A percentile compares a stretch with the other conserved stretches of the same genome.
These are phyloP conservation scores for Drosophila sordidula DNA, from an alignment of 2,888 invertebrate species.

Conservation along the genomic window DNA sequence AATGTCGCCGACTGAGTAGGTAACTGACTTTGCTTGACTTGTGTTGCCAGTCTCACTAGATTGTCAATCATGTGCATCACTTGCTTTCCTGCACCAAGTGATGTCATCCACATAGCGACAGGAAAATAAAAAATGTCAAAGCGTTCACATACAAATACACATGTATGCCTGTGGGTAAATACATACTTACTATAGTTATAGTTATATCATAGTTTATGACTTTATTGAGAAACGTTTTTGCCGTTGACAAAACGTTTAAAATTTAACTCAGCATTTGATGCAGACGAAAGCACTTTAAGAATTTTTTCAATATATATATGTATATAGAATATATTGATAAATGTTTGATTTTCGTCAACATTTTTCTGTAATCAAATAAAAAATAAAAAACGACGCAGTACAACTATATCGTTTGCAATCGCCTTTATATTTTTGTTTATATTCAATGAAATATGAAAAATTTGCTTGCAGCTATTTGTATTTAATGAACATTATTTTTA, in stretches of 20 bases:
- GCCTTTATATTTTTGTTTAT: background rate
- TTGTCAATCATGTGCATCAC: conserved; percentile 78
- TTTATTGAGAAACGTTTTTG: conserved; percentile 50
- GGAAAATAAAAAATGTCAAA: conserved; percentile 19
- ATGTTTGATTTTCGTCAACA: too few relatives aligned
- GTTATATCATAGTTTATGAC: conserved; percentile 46
- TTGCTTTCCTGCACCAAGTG: conserved; percentile 40
- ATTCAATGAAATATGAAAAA: conserved; percentile 19
- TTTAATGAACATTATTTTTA: conserved; percentile 35
- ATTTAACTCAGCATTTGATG: conserved; percentile 14
- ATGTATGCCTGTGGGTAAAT: background rate
- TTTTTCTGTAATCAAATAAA: conserved; percentile 5
- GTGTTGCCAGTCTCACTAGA: conserved; percentile 43
- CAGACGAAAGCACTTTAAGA: conserved; percentile 18
- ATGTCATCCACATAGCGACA: conserved; percentile 41
- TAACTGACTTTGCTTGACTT: conserved; percentile 32
- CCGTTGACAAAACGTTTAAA: conserved; percentile 15
- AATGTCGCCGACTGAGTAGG: conserved; percentile 48
- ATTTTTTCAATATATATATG: conserved; percentile 10
- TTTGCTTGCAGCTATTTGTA: conserved; percentile 47
- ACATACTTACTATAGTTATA: conserved; percentile 10
- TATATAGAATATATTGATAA: too few relatives aligned
- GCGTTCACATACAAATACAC: conserved; percentile 13
- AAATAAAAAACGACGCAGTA: conserved; percentile 1
- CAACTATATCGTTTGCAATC: background rate